Evolutionary conservation across 2,888 invertebrate genomes (phyloP).

Genomic region (Invenusta paracnida): DNA sequence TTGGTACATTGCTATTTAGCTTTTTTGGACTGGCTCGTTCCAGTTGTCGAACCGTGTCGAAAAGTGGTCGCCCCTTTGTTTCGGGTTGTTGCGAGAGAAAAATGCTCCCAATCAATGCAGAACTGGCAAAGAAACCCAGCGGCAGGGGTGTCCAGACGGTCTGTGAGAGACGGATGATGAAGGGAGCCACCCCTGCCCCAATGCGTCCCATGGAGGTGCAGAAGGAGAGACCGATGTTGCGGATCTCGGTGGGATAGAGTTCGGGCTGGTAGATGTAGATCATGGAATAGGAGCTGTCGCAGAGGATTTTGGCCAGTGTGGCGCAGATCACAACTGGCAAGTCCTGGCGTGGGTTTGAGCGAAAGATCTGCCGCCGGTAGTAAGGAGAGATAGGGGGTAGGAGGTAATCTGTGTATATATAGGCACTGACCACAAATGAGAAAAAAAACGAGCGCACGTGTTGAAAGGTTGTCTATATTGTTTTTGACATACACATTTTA

Average conservation of each 20-base stretch:
- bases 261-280: slow-evolving; percentile 1
- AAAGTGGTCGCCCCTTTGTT: background rate
- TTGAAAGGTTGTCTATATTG: too few relatives aligned
- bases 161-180: background rate
- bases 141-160: background rate
- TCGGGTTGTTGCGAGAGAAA: background rate
- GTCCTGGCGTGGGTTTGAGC: background rate
- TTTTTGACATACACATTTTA: too few relatives aligned
- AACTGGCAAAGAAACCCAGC: background rate
- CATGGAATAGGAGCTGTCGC: background rate
- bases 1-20: too few relatives aligned
- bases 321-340: background rate
- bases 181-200: background rate
- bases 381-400: too few relatives aligned
- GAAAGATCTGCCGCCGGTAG: background rate
- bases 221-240: slow-evolving; percentile 22
- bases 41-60: background rate
- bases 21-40: too few relatives aligned
- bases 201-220: background rate
- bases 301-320: background rate
- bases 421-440: too few relatives aligned
- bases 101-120: background rate
- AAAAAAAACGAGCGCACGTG: too few relatives aligned
- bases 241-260: slow-evolving; percentile 30
- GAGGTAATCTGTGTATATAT: too few relatives aligned